Conservation (phyloP, 2,113 vertebrate genomes). For the Takifugu flavidus region DNA sequence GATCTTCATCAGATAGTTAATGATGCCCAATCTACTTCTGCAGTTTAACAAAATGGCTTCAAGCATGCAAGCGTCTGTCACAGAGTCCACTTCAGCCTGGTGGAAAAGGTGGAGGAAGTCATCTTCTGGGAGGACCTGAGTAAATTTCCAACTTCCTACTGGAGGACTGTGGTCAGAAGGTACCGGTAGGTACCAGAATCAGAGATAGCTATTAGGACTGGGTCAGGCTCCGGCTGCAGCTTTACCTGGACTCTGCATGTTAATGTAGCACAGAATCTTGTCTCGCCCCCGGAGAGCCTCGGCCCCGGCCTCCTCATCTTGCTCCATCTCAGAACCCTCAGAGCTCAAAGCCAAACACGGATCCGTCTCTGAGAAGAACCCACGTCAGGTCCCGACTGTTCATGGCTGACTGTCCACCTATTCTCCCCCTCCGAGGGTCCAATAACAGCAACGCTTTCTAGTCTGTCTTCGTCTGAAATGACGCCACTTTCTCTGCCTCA, state of each 20-base stretch:
- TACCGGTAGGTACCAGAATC: too few species aligned
- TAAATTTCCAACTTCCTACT: too few species aligned
- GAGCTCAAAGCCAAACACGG: not conserved
- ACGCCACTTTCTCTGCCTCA: slow-evolving; percentile 32
- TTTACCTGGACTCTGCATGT: slow-evolving; percentile 69
- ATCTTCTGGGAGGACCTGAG: too few species aligned
- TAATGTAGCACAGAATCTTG: slow-evolving; percentile 62
- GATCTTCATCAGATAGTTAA: too few species aligned
- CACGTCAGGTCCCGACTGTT: not conserved
- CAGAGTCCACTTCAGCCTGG: too few species aligned
- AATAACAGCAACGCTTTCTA: not conserved
- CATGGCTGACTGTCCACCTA: too few species aligned
- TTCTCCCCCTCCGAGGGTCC: slow-evolving; percentile 7
- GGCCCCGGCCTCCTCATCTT: slow-evolving; percentile 23
- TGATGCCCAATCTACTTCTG: too few species aligned
- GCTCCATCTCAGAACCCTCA: slow-evolving; percentile 45
- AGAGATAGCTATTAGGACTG: not conserved
- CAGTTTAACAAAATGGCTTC: too few species aligned
- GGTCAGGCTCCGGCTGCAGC: not conserved
- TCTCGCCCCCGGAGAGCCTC: slow-evolving; percentile 33
- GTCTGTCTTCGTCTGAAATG: slow-evolving; percentile 11
- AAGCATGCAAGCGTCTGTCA: too few species aligned
- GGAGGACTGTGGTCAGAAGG: too few species aligned
- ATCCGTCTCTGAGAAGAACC: too few species aligned
- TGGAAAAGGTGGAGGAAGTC: too few species aligned